Evolutionary conservation across 2,888 invertebrate genomes (phyloP), one percentile per base, ranked within the genome.

Genomic region (Troides oblongomaculatus): DNA sequence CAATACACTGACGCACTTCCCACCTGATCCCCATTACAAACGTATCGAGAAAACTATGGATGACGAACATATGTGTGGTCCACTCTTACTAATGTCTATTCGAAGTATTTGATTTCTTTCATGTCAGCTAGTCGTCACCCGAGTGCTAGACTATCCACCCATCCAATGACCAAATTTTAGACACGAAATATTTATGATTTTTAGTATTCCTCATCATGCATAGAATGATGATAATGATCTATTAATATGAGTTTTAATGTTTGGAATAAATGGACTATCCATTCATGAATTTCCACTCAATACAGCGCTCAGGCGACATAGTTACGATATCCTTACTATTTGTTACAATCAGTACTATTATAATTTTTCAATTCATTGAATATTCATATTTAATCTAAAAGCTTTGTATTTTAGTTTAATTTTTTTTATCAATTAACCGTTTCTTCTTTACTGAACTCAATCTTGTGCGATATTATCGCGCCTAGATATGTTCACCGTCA

Each of bases 1-100:
- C 83, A 77, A 77, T 79, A 78, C 79, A 79, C 84, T 75, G 64
- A 58, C 68, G 60, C 64, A 56, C 65, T 70, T 70, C 69, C 68
- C 69, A 66, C 66, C 64, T 61, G 64, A 43, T 60, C 69, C 53
- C n/a, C 43, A 69, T 64, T 64, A 53, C 60, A 12, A n/a, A 56
- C 64, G n/a, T 36, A 60, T 57, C 36, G 23, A 59, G 39, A 18
- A 46, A 46, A 65, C 46, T 61, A 61, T 18, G 2, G 30, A 61
- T 39, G 18, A n/a, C 21, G 18, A 39, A n/a, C n/a, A n/a, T 18
- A 5, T 53, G n/a, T n/a, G 1, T n/a, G 18, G 6, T n/a, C 53
- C 18, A n/a, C 18, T 53, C 18, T 14, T 46, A 53, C 53, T 53
- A 53, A n/a, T 6, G 53, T 53, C 10, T 50, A 5, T 18, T 12